phyloP scores from a whole-genome alignment of 2,797 vertebrate species.

The Thripadectes ignobilis region DNA sequence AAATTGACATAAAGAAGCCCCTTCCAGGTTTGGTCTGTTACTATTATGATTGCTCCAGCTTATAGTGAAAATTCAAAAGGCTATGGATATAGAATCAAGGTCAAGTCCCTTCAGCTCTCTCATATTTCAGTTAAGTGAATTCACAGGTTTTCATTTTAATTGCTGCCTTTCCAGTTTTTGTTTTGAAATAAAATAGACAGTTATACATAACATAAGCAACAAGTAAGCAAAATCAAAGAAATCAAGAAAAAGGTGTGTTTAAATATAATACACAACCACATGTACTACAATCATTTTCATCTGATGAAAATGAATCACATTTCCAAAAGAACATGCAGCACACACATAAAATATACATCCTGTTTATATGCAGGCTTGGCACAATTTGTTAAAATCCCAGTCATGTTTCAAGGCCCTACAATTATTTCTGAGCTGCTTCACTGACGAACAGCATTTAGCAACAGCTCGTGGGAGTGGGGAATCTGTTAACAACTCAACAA shows the following conservation, averaged over 20 bases:
- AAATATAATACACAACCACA: background rate
- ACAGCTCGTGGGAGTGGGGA: background rate
- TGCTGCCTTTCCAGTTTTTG: background rate
- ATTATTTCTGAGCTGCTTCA: background rate
- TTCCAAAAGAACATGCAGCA: constrained; percentile 48
- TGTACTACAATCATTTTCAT: constrained; percentile 29
- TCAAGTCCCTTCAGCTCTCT: background rate
- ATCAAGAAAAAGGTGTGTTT: background rate
- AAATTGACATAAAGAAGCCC: constrained; percentile 30
- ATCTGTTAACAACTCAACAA: constrained; percentile 3
- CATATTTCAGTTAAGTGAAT: background rate
- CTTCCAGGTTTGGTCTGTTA: constrained; percentile 20
- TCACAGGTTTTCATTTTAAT: background rate
- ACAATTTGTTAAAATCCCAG: background rate
- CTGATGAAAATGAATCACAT: constrained; percentile 1
- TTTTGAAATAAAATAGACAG: background rate
- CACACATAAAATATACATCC: constrained; percentile 19
- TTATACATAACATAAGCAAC: background rate
- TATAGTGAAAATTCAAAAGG: constrained; percentile 37
- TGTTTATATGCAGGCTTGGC: constrained; percentile 22
- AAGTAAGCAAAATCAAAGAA: constrained; percentile 8
- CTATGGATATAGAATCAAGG: background rate
- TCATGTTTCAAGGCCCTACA: background rate
- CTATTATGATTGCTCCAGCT: constrained; percentile 4
- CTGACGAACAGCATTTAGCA: background rate